Evolutionary conservation across 2,888 invertebrate species (phyloP).

Genomic region (Alloscopus bannaensis): DNA sequence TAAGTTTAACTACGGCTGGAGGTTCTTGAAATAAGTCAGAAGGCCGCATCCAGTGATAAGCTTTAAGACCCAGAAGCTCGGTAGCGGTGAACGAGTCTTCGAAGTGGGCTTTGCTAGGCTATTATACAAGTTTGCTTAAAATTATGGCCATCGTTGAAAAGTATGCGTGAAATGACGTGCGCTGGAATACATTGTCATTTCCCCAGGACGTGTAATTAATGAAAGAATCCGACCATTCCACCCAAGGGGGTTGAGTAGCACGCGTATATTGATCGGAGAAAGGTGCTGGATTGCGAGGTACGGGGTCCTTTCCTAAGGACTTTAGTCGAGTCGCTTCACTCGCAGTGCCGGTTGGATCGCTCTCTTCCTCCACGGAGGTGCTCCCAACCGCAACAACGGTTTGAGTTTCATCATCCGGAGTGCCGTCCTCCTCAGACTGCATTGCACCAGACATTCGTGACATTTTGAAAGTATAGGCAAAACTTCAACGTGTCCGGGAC

Average conservation of each 20-base stretch:
- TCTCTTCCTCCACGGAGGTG: too few relatives aligned
- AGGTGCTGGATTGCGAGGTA: background rate
- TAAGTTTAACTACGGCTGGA: slow-evolving; percentile 34
- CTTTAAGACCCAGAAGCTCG: slow-evolving; percentile 33
- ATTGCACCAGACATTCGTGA: too few relatives aligned
- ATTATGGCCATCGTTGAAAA: too few relatives aligned
- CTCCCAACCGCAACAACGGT: too few relatives aligned
- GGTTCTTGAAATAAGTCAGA: slow-evolving; percentile 39
- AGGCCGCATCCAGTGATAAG: slow-evolving; percentile 59
- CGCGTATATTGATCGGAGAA: background rate
- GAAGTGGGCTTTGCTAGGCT: slow-evolving; percentile 39
- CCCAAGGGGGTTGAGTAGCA: slow-evolving; percentile 62
- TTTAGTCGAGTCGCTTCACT: too few relatives aligned
- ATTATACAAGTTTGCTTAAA: background rate
- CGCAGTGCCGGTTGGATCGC: too few relatives aligned
- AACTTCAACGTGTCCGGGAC: too few relatives aligned
- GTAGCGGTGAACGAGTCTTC: slow-evolving; percentile 41
- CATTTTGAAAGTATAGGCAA: too few relatives aligned
- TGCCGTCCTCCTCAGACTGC: slow-evolving; percentile 1
- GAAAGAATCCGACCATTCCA: slow-evolving; percentile 58
- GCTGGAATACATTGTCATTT: slow-evolving; percentile 4
- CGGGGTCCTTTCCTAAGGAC: too few relatives aligned
- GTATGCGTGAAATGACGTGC: background rate
- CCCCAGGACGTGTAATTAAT: slow-evolving; percentile 48
- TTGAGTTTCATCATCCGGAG: background rate